phyloP scores from a whole-genome alignment of 1,140 invertebrate species.

The Sarcophaga peregrina region DNA sequence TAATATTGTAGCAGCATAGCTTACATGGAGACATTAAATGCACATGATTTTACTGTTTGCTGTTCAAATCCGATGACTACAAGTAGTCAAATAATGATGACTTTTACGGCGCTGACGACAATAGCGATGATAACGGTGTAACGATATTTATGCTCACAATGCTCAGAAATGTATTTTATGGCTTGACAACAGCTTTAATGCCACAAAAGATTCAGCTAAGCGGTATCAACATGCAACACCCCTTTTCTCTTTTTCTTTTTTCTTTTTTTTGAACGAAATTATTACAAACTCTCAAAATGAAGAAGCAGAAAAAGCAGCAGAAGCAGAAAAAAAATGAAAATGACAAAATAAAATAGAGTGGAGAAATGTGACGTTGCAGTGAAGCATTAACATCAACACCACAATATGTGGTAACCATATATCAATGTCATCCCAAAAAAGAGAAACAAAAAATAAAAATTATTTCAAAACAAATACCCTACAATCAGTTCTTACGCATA shows the following conservation, averaged over 20 bases:
- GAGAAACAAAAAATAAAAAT: not conserved
- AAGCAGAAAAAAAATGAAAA: not conserved
- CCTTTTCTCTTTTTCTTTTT: not conserved
- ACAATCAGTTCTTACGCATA: too few relatives aligned
- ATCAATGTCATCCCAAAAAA: slow-evolving; percentile 34
- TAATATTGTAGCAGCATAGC: too few relatives aligned
- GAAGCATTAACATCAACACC: slow-evolving; percentile 27
- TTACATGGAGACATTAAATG: not conserved
- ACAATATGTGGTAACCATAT: slow-evolving; percentile 37
- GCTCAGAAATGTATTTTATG: slow-evolving; percentile 10
- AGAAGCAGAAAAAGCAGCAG: too few relatives aligned
- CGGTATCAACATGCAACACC: slow-evolving; percentile 15
- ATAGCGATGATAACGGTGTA: not conserved
- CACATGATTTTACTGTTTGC: not conserved
- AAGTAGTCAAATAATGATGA: slow-evolving; percentile 29
- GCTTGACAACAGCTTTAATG: slow-evolving; percentile 23
- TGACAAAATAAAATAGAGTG: not conserved
- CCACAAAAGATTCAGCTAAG: slow-evolving; percentile 26
- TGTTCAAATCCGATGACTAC: slow-evolving; percentile 22
- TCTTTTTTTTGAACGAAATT: not conserved
- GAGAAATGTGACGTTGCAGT: slow-evolving; percentile 33
- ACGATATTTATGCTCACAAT: not conserved
- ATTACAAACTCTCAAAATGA: not conserved
- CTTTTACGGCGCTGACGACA: not conserved
- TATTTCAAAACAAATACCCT: not conserved